Base-by-base conservation (phyloP, 2,113 vertebrate genomes). In the human region DNA sequence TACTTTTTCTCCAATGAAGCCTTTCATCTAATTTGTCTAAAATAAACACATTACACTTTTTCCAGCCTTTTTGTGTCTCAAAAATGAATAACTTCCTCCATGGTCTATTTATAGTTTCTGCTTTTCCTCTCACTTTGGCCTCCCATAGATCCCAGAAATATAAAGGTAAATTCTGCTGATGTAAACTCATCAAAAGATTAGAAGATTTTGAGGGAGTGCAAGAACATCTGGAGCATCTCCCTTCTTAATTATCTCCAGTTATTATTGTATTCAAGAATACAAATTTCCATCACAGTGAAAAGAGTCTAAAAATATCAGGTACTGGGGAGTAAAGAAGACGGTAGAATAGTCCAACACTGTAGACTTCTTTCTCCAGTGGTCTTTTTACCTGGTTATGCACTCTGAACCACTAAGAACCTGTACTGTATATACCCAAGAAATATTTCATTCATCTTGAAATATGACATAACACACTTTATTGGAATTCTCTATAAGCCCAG, bases 311-410 rank as follows among this genome's bases (percentile, higher is more conserved):
- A 43, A 40, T 52, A 82, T 32, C 22, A 78, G 7, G 0, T 18
- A 55, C 22, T 73, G 43, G 9, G 35, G 5, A 76, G 27, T 22
- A 66, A 83, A 93, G 25, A 59, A 80, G 18, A 61, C 2, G 2
- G 23, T 84, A 30, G 2, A 22, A 2, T 13, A 78, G 14, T 35
- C 2, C 18, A 89, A 84, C 1, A 43, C 0, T 30, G 0, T 10
- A 68, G 22, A 52, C 66, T 91, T 89, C 4, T 25, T 81, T 43
- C 7, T 23, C 45, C 38, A 11, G 10, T 40, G 2, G n/a, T 43
- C 66, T 87, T 70, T 76, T 9, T 30, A 25, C 0, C 8, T 70
- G 9, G 2, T 8, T 64, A 75, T 75, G 6, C 32, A 52, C 8
- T 27, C 16, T 7, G n/a, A 80, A 16, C 48, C 12, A 6, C 35